phyloP scores from a whole-genome alignment of 2,888 invertebrate species.

The Podabrus alpinus region DNA sequence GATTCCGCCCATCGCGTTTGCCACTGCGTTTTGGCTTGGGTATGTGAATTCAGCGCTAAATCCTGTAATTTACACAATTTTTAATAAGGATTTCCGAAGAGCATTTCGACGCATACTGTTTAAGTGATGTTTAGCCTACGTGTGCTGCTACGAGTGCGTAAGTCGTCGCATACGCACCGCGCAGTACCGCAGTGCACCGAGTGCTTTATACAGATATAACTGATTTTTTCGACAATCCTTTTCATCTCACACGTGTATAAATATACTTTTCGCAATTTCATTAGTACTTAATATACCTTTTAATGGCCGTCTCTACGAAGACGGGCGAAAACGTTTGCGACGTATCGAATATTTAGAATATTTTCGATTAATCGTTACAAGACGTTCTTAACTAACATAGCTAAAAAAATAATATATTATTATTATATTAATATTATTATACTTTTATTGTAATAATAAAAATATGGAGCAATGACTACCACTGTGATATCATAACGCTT shows the following conservation, averaged over 20 bases:
- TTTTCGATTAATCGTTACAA: slow-evolving; percentile 4
- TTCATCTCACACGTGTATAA: slow-evolving; percentile 34
- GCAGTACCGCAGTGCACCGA: slow-evolving; percentile 67
- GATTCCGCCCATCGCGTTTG: slow-evolving; percentile 84
- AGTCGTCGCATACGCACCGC: slow-evolving; percentile 65
- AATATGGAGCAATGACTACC: slow-evolving; percentile 59
- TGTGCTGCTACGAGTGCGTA: slow-evolving; percentile 81
- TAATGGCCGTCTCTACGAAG: slow-evolving; percentile 7
- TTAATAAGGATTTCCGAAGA: slow-evolving; percentile 95
- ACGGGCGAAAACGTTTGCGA: slow-evolving; percentile 10
- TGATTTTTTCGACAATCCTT: slow-evolving; percentile 45
- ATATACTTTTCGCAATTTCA: slow-evolving; percentile 24
- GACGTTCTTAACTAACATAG: slow-evolving; percentile 18
- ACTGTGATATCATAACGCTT: slow-evolving; percentile 59
- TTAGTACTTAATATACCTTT: slow-evolving; percentile 20
- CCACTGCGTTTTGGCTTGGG: slow-evolving; percentile 94
- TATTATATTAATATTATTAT: slow-evolving; percentile 11
- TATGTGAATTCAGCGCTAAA: slow-evolving; percentile 97
- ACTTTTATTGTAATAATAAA: slow-evolving; percentile 29
- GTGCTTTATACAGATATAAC: slow-evolving; percentile 55
- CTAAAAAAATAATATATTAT: slow-evolving; percentile 14
- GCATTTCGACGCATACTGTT: slow-evolving; percentile 95
- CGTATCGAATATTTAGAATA: slow-evolving; percentile 1
- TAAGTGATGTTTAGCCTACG: slow-evolving; percentile 89
- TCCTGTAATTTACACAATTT: slow-evolving; percentile 95